Conservation (phyloP, 2,888 invertebrate genomes). For the Drosophila prostipennis region DNA sequence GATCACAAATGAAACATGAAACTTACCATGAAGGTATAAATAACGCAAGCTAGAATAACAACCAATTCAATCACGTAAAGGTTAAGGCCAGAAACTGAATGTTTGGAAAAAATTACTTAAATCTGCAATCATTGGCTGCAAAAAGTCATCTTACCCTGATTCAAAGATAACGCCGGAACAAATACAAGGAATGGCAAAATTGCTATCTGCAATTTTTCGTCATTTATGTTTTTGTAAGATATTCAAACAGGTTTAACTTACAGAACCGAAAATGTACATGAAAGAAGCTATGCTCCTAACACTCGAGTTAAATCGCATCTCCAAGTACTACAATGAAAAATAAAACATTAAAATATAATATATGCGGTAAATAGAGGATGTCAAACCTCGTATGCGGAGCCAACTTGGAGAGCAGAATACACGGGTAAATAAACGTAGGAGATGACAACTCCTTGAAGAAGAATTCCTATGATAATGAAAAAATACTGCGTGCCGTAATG, state of each 20-base stretch:
- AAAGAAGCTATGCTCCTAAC: conserved; percentile 90
- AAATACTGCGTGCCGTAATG: conserved; percentile 93
- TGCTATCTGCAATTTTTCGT: background rate
- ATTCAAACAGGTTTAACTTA: conserved; percentile 73
- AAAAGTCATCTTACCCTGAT: conserved; percentile 87
- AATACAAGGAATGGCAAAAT: conserved; percentile 92
- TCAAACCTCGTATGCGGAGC: conserved; percentile 92
- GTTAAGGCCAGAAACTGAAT: conserved; percentile 91
- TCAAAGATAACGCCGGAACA: conserved; percentile 91
- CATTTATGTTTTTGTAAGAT: conserved; percentile 85
- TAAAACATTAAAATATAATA: too few relatives aligned
- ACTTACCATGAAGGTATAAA: conserved; percentile 94
- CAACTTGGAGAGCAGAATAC: conserved; percentile 89
- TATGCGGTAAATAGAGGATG: too few relatives aligned
- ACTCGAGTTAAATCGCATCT: conserved; percentile 89
- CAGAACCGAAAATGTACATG: conserved; percentile 91
- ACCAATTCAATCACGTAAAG: conserved; percentile 90
- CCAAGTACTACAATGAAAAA: conserved; percentile 91
- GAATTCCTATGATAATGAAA: conserved; percentile 89
- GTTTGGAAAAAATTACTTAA: too few relatives aligned
- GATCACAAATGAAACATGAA: conserved; percentile 62
- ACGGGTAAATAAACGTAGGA: conserved; percentile 91
- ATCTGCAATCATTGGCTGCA: too few relatives aligned
- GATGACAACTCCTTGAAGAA: conserved; percentile 88
- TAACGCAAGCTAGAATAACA: conserved; percentile 92